phyloP scores from a whole-genome alignment of 2,888 invertebrate species.

The Rhamphomyia laevipes region DNA sequence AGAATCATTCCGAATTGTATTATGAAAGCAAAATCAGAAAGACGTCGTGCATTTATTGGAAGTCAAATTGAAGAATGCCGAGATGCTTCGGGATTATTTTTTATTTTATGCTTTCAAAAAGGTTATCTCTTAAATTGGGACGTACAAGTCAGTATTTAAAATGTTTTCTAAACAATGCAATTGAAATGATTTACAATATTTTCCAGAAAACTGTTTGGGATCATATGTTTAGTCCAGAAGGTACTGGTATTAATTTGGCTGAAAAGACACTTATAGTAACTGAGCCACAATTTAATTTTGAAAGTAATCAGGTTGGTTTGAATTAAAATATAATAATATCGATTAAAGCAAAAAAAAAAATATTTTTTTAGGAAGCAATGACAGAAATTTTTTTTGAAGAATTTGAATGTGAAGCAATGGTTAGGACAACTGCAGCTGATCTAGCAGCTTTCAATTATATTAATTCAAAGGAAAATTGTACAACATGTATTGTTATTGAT shows the following conservation, averaged over 20 bases:
- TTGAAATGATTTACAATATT: neutral
- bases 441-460: conserved; percentile 56
- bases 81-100: conserved; percentile 90
- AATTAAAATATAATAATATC: conserved; percentile 45
- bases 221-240: conserved; percentile 79
- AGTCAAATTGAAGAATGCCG: conserved; percentile 93
- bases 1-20: conserved; percentile 86
- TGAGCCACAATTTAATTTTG: conserved; percentile 89
- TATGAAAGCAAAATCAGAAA: conserved; percentile 95
- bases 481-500: conserved; percentile 78
- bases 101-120: conserved; percentile 86
- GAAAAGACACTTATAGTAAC: conserved; percentile 78
- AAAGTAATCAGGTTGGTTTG: conserved; percentile 58
- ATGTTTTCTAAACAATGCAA: neutral
- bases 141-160: conserved; percentile 39
- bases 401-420: conserved; percentile 76
- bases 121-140: conserved; percentile 96
- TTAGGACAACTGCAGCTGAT: conserved; percentile 70
- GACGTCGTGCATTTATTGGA: conserved; percentile 85
- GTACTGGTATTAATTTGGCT: conserved; percentile 62
- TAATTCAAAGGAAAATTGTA: conserved; percentile 42
- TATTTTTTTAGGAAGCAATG: conserved; percentile 63
- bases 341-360: neutral
- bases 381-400: conserved; percentile 97
- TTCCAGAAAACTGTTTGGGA: conserved; percentile 88